These are phyloP conservation scores for Acleris emargana DNA, from an alignment of 2,888 invertebrate species.

Conservation along the genomic window DNA sequence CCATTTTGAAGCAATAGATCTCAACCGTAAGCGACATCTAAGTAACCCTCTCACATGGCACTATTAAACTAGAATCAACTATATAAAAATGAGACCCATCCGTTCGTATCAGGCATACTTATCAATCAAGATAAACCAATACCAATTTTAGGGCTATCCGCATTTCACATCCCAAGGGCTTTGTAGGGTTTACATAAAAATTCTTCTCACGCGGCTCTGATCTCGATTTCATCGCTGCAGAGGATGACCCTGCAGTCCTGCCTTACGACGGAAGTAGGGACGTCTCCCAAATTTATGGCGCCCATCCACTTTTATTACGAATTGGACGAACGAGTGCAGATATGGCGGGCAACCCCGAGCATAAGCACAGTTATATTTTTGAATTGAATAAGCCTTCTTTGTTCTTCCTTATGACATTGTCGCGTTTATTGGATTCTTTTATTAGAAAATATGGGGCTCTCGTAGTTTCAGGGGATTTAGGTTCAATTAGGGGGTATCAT, in stretches of 20 bases:
- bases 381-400: constrained; percentile 8
- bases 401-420: constrained; percentile 5
- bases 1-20: too few relatives aligned
- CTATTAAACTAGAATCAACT: neutral
- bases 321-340: constrained; percentile 73
- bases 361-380: constrained; percentile 14
- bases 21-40: too few relatives aligned
- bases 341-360: constrained; percentile 39
- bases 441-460: neutral
- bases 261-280: constrained; percentile 57
- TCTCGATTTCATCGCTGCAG: constrained; percentile 75
- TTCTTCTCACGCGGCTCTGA: constrained; percentile 69
- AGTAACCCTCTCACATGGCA: neutral
- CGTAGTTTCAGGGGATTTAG: neutral
- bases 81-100: too few relatives aligned
- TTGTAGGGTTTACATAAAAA: constrained; percentile 70
- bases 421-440: neutral
- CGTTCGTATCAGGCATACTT: constrained; percentile 6
- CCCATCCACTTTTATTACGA: constrained; percentile 74
- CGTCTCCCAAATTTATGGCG: constrained; percentile 67
- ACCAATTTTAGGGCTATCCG: constrained; percentile 43
- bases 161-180: constrained; percentile 61
- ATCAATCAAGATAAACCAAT: constrained; percentile 37
- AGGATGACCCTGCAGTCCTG: constrained; percentile 50
- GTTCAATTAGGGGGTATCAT: neutral